Base-by-base conservation (phyloP, 2,113 vertebrate genomes). In the Pelvicachromis taeniatus region DNA sequence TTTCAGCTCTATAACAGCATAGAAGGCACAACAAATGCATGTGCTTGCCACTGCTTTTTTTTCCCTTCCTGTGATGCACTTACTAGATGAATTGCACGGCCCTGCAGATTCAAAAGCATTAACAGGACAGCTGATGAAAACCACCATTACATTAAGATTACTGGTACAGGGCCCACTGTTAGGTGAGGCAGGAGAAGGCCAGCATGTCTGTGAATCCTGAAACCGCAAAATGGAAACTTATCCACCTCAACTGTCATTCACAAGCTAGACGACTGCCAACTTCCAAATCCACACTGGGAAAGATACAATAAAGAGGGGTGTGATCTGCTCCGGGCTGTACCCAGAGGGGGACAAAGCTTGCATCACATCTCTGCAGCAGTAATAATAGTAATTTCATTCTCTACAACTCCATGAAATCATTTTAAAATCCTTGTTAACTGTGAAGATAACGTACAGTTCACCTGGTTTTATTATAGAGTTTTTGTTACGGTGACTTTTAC, bases 281-380 rank as follows among this genome's bases (percentile, higher is more conserved):
- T 86, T 86, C 38, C 77, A 88, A 84, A 84, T 45, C 68, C 26
- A 6, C 68, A 63, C 58, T 59, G 55, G 77, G 80, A 83, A 85
- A 56, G 80, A 56, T 87, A 73, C 58, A 79, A 78, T 77, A 83
- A 83, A 81, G 61, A 85, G 78, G 80, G 91, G 89, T 65, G 89
- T 89, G 90, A 87, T 84, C 70, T 17, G 19, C n/a, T 65, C 29
- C 55, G 2, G 19, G 87, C 77, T 80, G 50, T 29, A 80, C 38
- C 35, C 68, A 78, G 73, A 33, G 38, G 85, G 31, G 78, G 65
- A 70, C 31, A 21, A 1, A 3, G 29, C 42, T 70, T 13, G 68
- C 52, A 52, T 68, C 70, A 86, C n/a, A 50, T 59, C 9, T 23
- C 6, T 7, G 31, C 23, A 2, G 3, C 35, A 68, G 35, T 31